phyloP scores from a whole-genome alignment of 2,888 invertebrate species.

The Eilema caniola region DNA sequence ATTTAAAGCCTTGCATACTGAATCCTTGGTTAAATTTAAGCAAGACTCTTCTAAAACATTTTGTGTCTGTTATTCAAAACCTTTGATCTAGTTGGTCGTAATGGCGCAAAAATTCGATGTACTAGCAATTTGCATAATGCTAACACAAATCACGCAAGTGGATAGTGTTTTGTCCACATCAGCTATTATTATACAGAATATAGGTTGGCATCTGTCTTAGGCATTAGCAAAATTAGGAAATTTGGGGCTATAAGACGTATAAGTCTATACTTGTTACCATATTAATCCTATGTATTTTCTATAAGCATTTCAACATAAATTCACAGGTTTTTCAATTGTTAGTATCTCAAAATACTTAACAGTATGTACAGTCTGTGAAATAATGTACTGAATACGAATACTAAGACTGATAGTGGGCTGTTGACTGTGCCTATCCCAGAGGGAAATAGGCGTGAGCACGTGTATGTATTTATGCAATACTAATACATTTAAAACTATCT shows the following conservation, averaged over 20 bases:
- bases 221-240: neutral
- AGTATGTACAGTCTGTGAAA: too few relatives aligned
- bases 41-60: conserved; percentile 16
- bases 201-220: neutral
- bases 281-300: too few relatives aligned
- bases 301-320: too few relatives aligned
- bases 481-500: too few relatives aligned
- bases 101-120: conserved; percentile 50
- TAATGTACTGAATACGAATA: too few relatives aligned
- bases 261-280: too few relatives aligned
- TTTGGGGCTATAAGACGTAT: neutral
- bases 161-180: conserved; percentile 36
- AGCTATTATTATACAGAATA: conserved; percentile 18
- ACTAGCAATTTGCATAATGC: conserved; percentile 44
- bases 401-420: too few relatives aligned
- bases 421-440: too few relatives aligned
- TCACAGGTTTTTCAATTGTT: too few relatives aligned
- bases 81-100: conserved; percentile 33
- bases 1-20: neutral
- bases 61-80: conserved; percentile 18
- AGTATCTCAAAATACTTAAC: too few relatives aligned
- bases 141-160: conserved; percentile 51
- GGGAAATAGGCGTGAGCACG: too few relatives aligned
- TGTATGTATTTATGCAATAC: too few relatives aligned
- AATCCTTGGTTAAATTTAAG: neutral